Evolutionary conservation across 2,888 invertebrate genomes (phyloP).

Genomic region (Lepetodrilus schrolli): DNA sequence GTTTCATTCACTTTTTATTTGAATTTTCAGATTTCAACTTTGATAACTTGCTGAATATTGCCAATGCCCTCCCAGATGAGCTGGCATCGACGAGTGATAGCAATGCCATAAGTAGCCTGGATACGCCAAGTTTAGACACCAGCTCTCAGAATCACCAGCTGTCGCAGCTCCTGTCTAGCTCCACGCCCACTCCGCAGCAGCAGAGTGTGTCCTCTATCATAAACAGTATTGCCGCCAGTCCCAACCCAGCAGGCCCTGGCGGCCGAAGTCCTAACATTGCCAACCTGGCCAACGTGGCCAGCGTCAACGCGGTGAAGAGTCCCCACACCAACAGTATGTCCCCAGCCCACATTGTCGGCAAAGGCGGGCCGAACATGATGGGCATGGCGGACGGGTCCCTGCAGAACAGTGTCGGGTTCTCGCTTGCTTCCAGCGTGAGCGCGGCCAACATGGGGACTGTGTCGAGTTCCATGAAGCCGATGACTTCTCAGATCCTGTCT

Average conservation of each 20-base stretch:
- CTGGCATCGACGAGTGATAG: constrained; percentile 59
- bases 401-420: background rate
- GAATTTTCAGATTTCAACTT: constrained; percentile 58
- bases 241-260: constrained; percentile 37
- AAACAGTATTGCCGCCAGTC: constrained; percentile 55
- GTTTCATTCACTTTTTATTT: no score
- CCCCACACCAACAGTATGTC: constrained; percentile 67
- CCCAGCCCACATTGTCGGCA: constrained; percentile 56
- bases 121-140: constrained; percentile 53
- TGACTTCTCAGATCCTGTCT: constrained; percentile 40
- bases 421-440: background rate
- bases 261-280: constrained; percentile 52
- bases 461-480: constrained; percentile 38
- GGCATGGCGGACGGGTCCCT: constrained; percentile 34
- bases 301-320: constrained; percentile 65
- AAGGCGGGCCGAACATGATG: constrained; percentile 47
- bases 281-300: constrained; percentile 40
- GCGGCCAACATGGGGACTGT: constrained; percentile 25
- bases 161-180: constrained; percentile 59
- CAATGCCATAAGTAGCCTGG: constrained; percentile 55
- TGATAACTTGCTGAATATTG: constrained; percentile 52
- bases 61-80: constrained; percentile 70
- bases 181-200: constrained; percentile 53
- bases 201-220: constrained; percentile 77
- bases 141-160: constrained; percentile 64